Evolutionary conservation across 2,888 invertebrate species (phyloP), one percentile per base, ranked within the genome.

Genomic region (Phyllotreta cruciferae): DNA sequence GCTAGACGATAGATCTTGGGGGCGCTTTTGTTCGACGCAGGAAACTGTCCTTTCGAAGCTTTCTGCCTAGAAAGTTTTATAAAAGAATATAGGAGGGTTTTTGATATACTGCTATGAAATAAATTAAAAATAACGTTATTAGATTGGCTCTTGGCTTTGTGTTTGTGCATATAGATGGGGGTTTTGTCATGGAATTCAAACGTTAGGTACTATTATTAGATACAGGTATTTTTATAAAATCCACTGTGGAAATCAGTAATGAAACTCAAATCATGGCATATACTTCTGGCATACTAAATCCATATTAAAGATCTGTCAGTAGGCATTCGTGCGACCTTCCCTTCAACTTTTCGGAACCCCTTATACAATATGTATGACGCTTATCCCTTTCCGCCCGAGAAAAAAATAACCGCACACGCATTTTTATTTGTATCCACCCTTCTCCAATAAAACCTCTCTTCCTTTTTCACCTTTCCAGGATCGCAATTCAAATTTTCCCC

Each of bases 341-440:
- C 9, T 52, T 52, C 37, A 34, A 52, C 13, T 52, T 52, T 36
- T 37, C 37, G 8, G 34, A 52, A 36, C 37, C 52, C 37, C 52
- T 37, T 52, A 52, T 52, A 52, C 52, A 52, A 52, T 52, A 52
- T 52, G 52, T 38, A 52, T 52, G 52, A 37, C 37, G 11, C 52
- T 11, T 11, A 37, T 37, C 37, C 38, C 38, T 52, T 52, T 11
- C 14, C 52, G 6, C 10, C 10, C n/a, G 6, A 52, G 13, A 52
- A 52, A 52, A 52, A 35, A 24, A 24, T 24, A 24, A 50, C 50
- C 50, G 36, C 50, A 52, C 50, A 35, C 24, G 24, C 52, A 52
- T 52, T 37, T 52, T 52, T 52, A 52, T 52, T 52, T 52, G 52
- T 52, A 52, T 52, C 52, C 38, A 52, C 52, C 37, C 52, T 37